These are phyloP conservation scores for Conopomorpha cramerella DNA, from an alignment of 1,140 invertebrate genomes.

Conservation along the genomic window DNA sequence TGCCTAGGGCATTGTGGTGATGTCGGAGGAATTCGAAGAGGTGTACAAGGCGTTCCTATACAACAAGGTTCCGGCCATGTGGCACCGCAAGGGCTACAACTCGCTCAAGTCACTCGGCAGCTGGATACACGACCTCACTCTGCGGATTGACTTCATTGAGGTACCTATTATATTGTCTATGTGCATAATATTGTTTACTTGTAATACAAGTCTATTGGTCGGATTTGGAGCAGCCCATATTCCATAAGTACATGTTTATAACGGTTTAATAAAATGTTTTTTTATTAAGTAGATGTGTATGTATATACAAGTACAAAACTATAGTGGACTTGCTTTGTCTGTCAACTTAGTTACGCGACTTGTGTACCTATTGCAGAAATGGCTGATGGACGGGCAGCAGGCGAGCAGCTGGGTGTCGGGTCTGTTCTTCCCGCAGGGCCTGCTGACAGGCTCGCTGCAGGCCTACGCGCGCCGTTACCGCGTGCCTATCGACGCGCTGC, in stretches of 20 bases:
- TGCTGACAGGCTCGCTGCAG: slow-evolving; percentile 85
- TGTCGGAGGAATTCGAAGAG: slow-evolving; percentile 84
- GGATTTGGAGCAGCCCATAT: too few species aligned
- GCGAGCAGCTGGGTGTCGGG: slow-evolving; percentile 88
- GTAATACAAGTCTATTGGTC: too few species aligned
- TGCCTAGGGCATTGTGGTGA: slow-evolving; percentile 78
- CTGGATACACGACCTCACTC: slow-evolving; percentile 78
- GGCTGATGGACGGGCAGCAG: slow-evolving; percentile 73
- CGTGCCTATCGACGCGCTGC: slow-evolving; percentile 83
- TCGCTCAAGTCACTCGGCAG: slow-evolving; percentile 82
- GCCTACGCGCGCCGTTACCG: slow-evolving; percentile 82
- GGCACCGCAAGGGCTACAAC: slow-evolving; percentile 82
- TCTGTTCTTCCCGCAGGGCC: slow-evolving; percentile 90
- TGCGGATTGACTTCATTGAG: slow-evolving; percentile 77
- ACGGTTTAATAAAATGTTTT: too few species aligned
- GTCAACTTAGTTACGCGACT: too few species aligned
- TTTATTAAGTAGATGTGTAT: too few species aligned
- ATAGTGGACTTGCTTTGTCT: too few species aligned
- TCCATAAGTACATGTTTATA: too few species aligned
- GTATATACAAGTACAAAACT: too few species aligned
- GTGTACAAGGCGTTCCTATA: slow-evolving; percentile 78
- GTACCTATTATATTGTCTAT: slow-evolving; percentile 15
- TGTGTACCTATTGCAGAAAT: too few species aligned
- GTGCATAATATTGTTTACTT: too few species aligned
- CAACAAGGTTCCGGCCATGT: slow-evolving; percentile 80